Base-by-base conservation (phyloP, 92 coral and sea anemone genomes). In the Epizoanthus illoricatus region DNA sequence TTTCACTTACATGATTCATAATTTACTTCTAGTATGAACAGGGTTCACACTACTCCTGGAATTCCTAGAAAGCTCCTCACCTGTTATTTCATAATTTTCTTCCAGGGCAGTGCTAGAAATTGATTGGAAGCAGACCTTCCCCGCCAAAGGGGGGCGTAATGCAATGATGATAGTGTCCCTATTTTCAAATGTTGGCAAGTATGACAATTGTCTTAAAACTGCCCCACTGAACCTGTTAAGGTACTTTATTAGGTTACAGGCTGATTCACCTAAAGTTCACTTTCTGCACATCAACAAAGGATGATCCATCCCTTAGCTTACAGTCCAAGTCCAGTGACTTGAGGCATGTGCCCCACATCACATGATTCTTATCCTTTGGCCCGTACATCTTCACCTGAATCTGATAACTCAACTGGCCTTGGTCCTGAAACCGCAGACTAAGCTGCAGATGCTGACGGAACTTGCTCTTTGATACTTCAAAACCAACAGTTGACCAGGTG, bases 291-390 rank as follows among this genome's bases (percentile, higher is more conserved):
- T 87, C 91, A 68, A 94, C 84, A 75, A 86, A 79, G 60, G 71
- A 87, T 39, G 89, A 90, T 0, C 94, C 98, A 81, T 97, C 94
- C 69, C 80, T 85, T 23, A 73, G 52, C 69, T 85, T 92, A 68
- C 98, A 97, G 47, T 94, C 95, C 65, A 94, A 76, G 9, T 94
- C 97, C 74, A 97, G 56, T 62, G 84, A 91, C 84, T 97, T 97
- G 71, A 97, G 88, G 70, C 94, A 89, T 13, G 91, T 85, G 16
- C 99, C 99, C 99, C 99, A 97, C 70, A 74, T 88, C n/a, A 97
- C 88, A 16, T 97, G 99, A 68, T 90, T 92, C 85, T 90, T 94
- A 85, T 97, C 99, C 66, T 91, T 94, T 47, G 91, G 85, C 3
- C 93, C 65, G 65, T 97, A 97, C 91, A 97, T 84, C 85, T 97